Base-by-base conservation (phyloP, 2,113 vertebrate genomes). In the Phrynosoma platyrhinos region DNA sequence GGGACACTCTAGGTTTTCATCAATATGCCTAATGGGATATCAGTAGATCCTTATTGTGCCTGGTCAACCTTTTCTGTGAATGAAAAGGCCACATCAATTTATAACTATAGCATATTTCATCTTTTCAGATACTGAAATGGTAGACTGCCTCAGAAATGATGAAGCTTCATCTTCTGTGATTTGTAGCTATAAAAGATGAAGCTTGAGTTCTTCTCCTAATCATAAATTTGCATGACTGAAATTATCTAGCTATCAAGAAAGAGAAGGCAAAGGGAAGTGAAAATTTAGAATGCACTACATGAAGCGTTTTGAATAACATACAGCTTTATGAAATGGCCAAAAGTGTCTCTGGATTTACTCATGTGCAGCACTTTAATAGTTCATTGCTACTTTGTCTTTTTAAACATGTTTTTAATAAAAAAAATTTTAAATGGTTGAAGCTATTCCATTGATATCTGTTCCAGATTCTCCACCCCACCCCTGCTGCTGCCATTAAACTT, bases 101-200 rank as follows among this genome's bases (percentile, higher is more conserved):
- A 89, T 81, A 88, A 82, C 76, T 92, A 94, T 94, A 94, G 88
- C 79, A n/a, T 42, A 84, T 89, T 95, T 91, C 84, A 91, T 93
- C 90, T 93, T 85, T 90, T 92, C 90, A 80, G 55, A 71, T 30
- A 78, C n/a, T 89, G 68, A 88, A 87, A 87, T 16, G 84, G 55
- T 89, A 21, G 71, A 91, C 89, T 64, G 64, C 30, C 21, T 83
- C 55, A 80, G 87, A 93, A 93, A 88, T 58, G 27, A 92, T n/a
- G 30, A 91, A 91, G 84, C 0, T 62, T 68, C 86, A 13, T 88
- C 68, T 89, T 87, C 9, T 9, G 23, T 8, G 30, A 10, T 86
- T 87, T 16, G 72, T 76, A 12, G 66, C 2, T 79, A n/a, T 32
- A 79, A 27, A 79, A 91, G 87, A 76, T 0, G 1, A 36, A 2